Percentiles rank a stretch among this genome's conserved stretches.
Evolutionary conservation across 2,113 vertebrate species (phyloP).

Genomic region (Malurus melanocephalus): DNA sequence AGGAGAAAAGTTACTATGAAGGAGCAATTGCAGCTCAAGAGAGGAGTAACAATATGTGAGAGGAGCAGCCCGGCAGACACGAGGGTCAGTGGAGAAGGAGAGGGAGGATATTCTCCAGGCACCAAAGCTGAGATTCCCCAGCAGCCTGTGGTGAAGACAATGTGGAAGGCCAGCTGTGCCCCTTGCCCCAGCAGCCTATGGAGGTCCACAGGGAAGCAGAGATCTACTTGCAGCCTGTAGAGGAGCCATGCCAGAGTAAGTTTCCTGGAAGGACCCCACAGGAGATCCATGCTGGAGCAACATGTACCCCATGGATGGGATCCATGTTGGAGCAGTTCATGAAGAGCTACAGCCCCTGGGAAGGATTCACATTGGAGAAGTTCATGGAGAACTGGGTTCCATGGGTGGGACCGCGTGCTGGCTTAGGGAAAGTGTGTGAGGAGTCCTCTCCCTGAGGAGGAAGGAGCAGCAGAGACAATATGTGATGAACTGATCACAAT

Average conservation of each 20-base stretch:
- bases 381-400: neutral
- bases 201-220: rapidly evolving
- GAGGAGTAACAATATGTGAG: neutral
- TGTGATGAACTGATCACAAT: neutral
- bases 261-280: neutral
- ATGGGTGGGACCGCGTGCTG: neutral
- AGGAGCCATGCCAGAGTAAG: neutral
- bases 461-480: neutral
- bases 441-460: neutral
- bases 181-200: neutral
- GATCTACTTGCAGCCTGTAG: neutral
- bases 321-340: rapidly evolving
- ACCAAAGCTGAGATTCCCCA: neutral
- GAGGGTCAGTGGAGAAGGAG: neutral
- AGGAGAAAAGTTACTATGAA: neutral
- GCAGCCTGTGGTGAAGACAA: neutral
- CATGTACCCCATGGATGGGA: neutral
- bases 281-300: neutral
- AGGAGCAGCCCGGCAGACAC: neutral
- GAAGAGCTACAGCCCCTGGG: neutral
- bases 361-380: neutral
- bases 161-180: neutral
- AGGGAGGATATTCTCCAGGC: neutral
- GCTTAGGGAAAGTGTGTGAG: rapidly evolving
- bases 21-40: neutral